Evolutionary conservation across 2,888 invertebrate species (phyloP).

Genomic region (Gastrophysa polygoni): DNA sequence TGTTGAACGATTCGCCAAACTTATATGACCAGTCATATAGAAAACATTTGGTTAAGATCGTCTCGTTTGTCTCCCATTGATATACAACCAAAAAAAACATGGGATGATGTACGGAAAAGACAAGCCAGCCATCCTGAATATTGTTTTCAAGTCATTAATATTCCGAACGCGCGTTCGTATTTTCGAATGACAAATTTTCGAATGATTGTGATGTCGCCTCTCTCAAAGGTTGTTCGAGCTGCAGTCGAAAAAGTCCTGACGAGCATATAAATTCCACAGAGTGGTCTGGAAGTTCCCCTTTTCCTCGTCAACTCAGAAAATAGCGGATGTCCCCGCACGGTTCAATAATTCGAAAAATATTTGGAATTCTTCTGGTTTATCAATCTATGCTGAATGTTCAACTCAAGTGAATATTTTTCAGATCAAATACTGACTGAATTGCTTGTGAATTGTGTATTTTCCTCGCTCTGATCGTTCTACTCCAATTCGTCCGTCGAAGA

Average conservation of each 20-base stretch:
- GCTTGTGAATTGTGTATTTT: too few relatives aligned
- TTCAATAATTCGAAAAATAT: background rate
- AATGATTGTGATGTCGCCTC: constrained; percentile 32
- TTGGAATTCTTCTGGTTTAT: background rate
- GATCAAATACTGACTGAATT: too few relatives aligned
- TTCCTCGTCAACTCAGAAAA: constrained; percentile 11
- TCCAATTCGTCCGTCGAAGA: too few relatives aligned
- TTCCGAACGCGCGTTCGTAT: constrained; percentile 28
- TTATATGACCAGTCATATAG: background rate
- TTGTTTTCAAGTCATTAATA: constrained; percentile 28
- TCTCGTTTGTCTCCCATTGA: background rate
- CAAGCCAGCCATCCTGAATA: constrained; percentile 20
- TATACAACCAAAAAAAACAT: background rate
- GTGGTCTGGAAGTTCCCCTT: constrained; percentile 3
- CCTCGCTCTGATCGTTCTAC: too few relatives aligned
- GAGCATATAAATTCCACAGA: constrained; percentile 27
- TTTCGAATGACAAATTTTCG: constrained; percentile 31
- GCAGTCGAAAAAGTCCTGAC: constrained; percentile 25
- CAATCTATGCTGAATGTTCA: too few relatives aligned
- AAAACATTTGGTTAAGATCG: background rate
- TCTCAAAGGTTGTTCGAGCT: constrained; percentile 29
- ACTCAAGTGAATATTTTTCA: too few relatives aligned
- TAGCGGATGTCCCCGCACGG: constrained; percentile 18
- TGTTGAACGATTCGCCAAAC: background rate
- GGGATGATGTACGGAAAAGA: constrained; percentile 4